Conservation (phyloP, 23 tunicate genomes). For the Styela plicata region DNA sequence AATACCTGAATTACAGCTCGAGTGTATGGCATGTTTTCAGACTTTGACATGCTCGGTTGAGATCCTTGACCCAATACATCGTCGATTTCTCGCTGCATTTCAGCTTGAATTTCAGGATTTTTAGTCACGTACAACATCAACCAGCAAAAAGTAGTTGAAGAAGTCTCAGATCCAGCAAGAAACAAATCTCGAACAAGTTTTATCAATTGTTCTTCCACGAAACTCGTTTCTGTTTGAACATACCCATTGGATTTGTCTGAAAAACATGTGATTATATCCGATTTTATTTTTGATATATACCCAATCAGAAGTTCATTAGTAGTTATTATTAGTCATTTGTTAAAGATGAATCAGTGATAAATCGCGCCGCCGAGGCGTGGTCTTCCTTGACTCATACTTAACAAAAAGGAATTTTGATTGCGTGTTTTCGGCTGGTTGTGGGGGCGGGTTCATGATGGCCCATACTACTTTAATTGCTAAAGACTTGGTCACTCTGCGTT, state of each 20-base stretch:
- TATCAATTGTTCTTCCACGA: not conserved
- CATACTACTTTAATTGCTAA: too few relatives aligned
- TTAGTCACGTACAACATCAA: slow-evolving; percentile 24
- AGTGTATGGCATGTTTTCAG: slow-evolving; percentile 46
- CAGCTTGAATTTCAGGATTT: slow-evolving; percentile 38
- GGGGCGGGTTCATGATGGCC: too few relatives aligned
- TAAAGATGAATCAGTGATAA: too few relatives aligned
- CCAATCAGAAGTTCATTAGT: too few relatives aligned
- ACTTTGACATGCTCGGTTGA: slow-evolving; percentile 8
- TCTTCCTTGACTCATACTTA: too few relatives aligned
- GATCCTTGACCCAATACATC: slow-evolving; percentile 30
- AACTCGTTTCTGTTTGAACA: not conserved
- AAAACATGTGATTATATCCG: too few relatives aligned
- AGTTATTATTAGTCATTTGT: too few relatives aligned
- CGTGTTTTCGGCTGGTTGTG: too few relatives aligned
- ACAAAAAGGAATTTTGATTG: too few relatives aligned
- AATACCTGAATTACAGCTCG: slow-evolving; percentile 63
- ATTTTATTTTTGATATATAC: too few relatives aligned
- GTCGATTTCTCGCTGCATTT: slow-evolving; percentile 46
- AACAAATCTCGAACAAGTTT: slow-evolving; percentile 32
- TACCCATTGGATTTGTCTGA: not conserved
- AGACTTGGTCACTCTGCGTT: too few relatives aligned
- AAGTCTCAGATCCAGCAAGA: slow-evolving; percentile 54
- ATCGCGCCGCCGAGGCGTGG: too few relatives aligned
- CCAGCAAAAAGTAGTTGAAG: slow-evolving; percentile 38